phyloP scores from a whole-genome alignment of 2,888 invertebrate genomes.

The Oligia latruncula region DNA sequence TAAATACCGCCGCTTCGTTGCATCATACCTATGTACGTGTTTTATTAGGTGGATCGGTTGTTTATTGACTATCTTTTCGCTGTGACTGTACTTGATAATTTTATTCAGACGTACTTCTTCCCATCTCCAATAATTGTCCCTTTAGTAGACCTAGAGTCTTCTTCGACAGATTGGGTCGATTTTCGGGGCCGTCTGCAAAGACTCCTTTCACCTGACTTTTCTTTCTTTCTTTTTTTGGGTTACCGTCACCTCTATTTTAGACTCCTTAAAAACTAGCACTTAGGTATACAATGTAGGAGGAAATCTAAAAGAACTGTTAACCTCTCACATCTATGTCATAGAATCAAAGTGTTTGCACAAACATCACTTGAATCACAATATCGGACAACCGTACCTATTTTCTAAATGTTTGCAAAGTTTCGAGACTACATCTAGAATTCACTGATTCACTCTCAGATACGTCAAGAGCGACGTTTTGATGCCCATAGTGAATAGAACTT shows the following conservation, averaged over 20 bases:
- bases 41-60: constrained; percentile 59
- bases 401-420: constrained; percentile 29
- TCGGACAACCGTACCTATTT: constrained; percentile 30
- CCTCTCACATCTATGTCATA: neutral
- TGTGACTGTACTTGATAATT: constrained; percentile 11
- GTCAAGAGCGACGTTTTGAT: constrained; percentile 48
- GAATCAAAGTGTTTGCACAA: neutral
- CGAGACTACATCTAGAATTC: constrained; percentile 38
- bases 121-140: neutral
- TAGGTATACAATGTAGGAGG: neutral
- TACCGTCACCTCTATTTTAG: no score
- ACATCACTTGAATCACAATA: constrained; percentile 31
- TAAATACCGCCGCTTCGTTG: constrained; percentile 66
- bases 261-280: neutral
- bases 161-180: neutral
- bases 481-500: constrained; percentile 60
- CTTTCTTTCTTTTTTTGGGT: neutral
- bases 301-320: neutral
- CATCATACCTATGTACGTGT: constrained; percentile 46
- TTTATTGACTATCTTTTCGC: constrained; percentile 26
- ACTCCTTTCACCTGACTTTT: neutral
- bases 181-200: no score
- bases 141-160: neutral
- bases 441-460: constrained; percentile 48
- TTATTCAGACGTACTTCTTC: constrained; percentile 15